Base-by-base conservation (phyloP, 2,113 vertebrate genomes). In the Entomyzon cyanotis region DNA sequence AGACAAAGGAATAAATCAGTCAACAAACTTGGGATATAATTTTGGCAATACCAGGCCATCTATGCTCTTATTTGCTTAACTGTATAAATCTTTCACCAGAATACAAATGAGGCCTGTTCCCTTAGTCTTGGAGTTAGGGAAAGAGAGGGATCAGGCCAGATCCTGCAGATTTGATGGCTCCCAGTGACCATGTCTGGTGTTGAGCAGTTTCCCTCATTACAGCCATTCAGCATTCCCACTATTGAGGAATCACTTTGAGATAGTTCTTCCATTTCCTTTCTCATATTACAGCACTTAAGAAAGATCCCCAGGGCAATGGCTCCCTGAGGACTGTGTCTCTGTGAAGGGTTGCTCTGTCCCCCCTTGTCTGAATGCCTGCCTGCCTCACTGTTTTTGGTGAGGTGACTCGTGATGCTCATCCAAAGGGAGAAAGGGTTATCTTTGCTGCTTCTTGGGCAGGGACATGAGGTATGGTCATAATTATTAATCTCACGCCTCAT, bases 1-100 rank as follows among this genome's bases (percentile, higher is more conserved):
- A 97, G 83, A 96, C 86, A 97, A 95, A 90, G 55, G 83, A 92
- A 97, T 95, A 97, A 96, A 97, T 96, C 95, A 94, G 93, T 96
- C 93, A 94, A 79, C 88, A 90, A 94, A 90, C 49, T 68, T 39
- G 60, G 77, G 84, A 94, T 77, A 41, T 93, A 94, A 79, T 87
- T 97, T 93, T 97, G 88, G 90, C 84, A 90, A 75, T 92, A 90
- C 27, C 4, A 7, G 25, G 18, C 90, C 0, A 5, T 81, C 67
- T 86, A 73, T 59, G 71, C 50, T 84, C 37, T 84, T 90, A 86
- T 75, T 95, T 95, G 76, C 80, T 96, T 81, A 73, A 84, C 79
- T 70, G 25, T 64, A 62, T 95, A 93, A 96, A 96, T 96, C 95
- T 96, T 92, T 93, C 94, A 92, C 37, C 95, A 90, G 69, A 62